Conservation (phyloP, 2,113 vertebrate genomes). For the Casuarius casuarius region DNA sequence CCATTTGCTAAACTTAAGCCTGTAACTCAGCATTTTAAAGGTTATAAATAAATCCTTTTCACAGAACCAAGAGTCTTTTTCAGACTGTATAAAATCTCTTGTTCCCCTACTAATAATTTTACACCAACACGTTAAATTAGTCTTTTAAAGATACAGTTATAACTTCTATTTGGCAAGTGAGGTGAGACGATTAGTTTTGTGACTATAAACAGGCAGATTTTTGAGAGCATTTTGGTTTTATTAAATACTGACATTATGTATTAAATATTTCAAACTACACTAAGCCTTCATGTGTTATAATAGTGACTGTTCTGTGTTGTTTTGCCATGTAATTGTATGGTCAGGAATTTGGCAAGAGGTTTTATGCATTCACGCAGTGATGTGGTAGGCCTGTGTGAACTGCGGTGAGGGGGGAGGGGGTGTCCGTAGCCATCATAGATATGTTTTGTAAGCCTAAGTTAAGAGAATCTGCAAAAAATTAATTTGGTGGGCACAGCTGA, state of each 20-base stretch:
- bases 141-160: neutral
- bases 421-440: neutral
- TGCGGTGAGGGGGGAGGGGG: neutral
- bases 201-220: neutral
- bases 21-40: neutral
- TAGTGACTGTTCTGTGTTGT: neutral
- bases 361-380: neutral
- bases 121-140: slow-evolving; percentile 21
- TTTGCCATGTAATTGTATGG: neutral
- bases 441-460: neutral
- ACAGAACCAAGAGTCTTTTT: slow-evolving; percentile 15
- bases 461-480: neutral
- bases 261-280: neutral
- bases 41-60: slow-evolving; percentile 67
- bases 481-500: neutral
- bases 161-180: slow-evolving; percentile 8
- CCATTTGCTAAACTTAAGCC: slow-evolving; percentile 57
- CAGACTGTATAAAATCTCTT: slow-evolving; percentile 25
- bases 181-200: neutral
- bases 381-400: neutral
- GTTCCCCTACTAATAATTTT: slow-evolving; percentile 13
- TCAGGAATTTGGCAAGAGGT: neutral
- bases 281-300: neutral
- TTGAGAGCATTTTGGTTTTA: neutral
- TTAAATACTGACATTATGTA: neutral